A percentile compares a stretch with the other conserved stretches of the same genome.
phyloP scores from a whole-genome alignment of 1,140 invertebrate species.

The Drosophila serrata region DNA sequence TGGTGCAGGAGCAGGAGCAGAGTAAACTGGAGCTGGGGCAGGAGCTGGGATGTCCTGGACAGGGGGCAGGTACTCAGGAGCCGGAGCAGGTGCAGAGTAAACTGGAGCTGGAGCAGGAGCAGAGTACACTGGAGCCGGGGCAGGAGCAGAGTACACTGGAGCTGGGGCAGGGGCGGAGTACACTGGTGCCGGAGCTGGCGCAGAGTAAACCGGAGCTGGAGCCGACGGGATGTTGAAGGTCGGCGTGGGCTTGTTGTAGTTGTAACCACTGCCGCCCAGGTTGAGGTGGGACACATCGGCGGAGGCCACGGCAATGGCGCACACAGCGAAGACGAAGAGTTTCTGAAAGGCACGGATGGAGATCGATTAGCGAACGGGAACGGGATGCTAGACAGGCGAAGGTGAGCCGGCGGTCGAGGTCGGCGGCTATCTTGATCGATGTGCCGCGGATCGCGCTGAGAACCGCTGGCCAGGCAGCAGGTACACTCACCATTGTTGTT shows the following conservation, averaged over 20 bases:
- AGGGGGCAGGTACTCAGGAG: slow-evolving; percentile 54
- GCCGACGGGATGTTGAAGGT: slow-evolving; percentile 66
- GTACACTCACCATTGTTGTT: slow-evolving; percentile 71
- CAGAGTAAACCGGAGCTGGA: slow-evolving; percentile 18
- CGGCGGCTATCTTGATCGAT: slow-evolving; percentile 44
- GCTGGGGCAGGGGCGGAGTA: slow-evolving; percentile 26
- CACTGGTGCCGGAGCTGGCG: slow-evolving; percentile 28
- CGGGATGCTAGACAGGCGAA: slow-evolving; percentile 47
- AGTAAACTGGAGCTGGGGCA: slow-evolving; percentile 25
- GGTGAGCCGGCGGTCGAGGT: slow-evolving; percentile 51
- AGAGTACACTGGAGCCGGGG: slow-evolving; percentile 33
- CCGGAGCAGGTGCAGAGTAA: too few relatives aligned
- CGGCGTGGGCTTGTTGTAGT: slow-evolving; percentile 65
- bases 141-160: slow-evolving; percentile 31
- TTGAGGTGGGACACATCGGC: slow-evolving; percentile 76
- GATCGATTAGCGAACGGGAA: slow-evolving; percentile 7
- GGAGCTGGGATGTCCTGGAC: slow-evolving; percentile 44
- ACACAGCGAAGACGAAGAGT: slow-evolving; percentile 79
- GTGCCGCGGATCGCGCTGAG: slow-evolving; percentile 1
- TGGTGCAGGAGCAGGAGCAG: slow-evolving; percentile 51
- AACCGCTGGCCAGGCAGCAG: slow-evolving; percentile 3
- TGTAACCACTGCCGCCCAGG: slow-evolving; percentile 65
- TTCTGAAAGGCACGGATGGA: slow-evolving; percentile 56
- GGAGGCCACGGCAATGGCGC: slow-evolving; percentile 66
- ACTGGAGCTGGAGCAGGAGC: too few relatives aligned